A percentile compares a stretch with the other conserved stretches of the same genome.
Conservation (phyloP, 2,888 invertebrate genomes). For the Cabera pusaria region DNA sequence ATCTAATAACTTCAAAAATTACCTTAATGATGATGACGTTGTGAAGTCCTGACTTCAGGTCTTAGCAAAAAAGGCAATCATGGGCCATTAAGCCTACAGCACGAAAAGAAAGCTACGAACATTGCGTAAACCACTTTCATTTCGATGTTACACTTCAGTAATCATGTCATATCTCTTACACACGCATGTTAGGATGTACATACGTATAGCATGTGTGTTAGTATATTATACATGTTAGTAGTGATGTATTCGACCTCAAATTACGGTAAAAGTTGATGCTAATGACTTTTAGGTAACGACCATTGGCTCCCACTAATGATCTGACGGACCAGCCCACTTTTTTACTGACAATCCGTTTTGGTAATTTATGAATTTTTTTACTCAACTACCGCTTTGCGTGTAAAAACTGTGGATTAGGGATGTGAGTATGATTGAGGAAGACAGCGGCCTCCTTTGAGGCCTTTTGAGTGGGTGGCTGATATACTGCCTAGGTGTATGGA, state of each 20-base stretch:
- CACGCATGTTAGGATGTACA: no score
- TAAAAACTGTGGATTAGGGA: slow-evolving; percentile 47
- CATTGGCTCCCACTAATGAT: slow-evolving; percentile 80
- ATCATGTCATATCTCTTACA: not conserved
- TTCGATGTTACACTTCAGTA: slow-evolving; percentile 4
- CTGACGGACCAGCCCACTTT: slow-evolving; percentile 73
- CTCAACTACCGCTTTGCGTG: slow-evolving; percentile 56
- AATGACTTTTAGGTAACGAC: slow-evolving; percentile 82
- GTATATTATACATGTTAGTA: slow-evolving; percentile 29
- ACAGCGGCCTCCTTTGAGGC: slow-evolving; percentile 4
- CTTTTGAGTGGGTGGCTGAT: not conserved
- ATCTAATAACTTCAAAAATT: no score
- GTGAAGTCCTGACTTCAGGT: no score
- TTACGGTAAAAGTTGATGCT: slow-evolving; percentile 78
- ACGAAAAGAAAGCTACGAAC: no score
- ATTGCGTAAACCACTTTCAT: slow-evolving; percentile 5
- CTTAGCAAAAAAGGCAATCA: no score
- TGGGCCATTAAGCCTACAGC: no score
- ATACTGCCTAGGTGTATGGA: not conserved
- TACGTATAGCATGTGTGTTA: no score
- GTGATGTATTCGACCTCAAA: slow-evolving; percentile 58
- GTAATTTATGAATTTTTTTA: slow-evolving; percentile 62
- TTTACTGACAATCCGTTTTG: slow-evolving; percentile 73
- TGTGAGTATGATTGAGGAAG: slow-evolving; percentile 7
- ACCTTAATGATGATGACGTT: no score